Evolutionary conservation across 2,113 vertebrate genomes (phyloP), one percentile per base, ranked within the genome.

Genomic region (Myxocyprinus asiaticus): DNA sequence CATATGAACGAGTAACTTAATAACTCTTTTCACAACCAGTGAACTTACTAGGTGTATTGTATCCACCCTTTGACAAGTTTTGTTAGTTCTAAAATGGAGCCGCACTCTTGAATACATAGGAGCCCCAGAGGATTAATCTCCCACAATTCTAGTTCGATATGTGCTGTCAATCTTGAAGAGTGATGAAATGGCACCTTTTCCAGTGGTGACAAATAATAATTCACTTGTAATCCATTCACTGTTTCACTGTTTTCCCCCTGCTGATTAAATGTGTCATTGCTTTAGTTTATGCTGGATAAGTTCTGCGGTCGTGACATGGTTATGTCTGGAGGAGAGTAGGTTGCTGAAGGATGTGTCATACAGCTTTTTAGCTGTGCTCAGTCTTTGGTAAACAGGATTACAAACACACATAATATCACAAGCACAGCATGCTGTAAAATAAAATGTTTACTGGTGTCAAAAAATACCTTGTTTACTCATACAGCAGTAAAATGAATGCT

Each of bases 251-350:
- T 33, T 33, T 33, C 17, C 4, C 17, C 48, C 17, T 51, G 17
- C 50, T 14, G 47, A 68, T 68, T 51, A 48, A 67, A 48, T 67
- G 65, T 48, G 17, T 7, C 67, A 51, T 33, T 51, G 10, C 47
- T 51, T 48, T 68, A 51, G 66, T 68, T 51, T 68, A 22, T 17
- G 22, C 9, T 0, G 6, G 47, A 68, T 51, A 51, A 68, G 22
- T 8, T 22, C n/a, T 51, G 10, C 9, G 6, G 66, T 33, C 67
- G 12, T 68, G 67, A 11, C 67, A 33, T 22, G 4, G 51, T 68
- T 51, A 10, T 51, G 67, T 68, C 67, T 68, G 67, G 67, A 68
- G 47, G 67, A 68, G 67, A 68, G 48, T 51, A 68, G 47, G 47
- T 68, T 68, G 9, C 47, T 22, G 48, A 68, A 68, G 47, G 33